These are phyloP conservation scores for Polyodon spathula DNA, from an alignment of 2,113 vertebrate species.

Conservation along the genomic window DNA sequence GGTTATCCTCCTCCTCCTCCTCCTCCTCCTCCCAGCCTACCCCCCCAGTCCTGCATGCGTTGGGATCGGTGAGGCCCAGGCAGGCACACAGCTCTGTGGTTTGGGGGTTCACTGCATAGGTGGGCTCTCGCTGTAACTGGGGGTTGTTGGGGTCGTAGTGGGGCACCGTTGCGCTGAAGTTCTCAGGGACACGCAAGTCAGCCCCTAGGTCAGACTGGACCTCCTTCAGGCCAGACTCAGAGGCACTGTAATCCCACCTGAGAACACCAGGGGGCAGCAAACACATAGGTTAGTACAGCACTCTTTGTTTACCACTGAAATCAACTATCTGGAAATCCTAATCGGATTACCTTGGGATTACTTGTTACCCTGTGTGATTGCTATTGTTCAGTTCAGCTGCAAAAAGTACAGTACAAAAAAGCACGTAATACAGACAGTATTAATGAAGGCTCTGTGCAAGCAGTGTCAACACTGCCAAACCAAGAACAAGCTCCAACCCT, in stretches of 20 bases:
- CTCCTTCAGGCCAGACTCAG: slow-evolving; percentile 72
- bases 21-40: slow-evolving; percentile 43
- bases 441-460: too few species aligned
- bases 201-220: slow-evolving; percentile 69
- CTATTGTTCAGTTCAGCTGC: too few species aligned
- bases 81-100: slow-evolving; percentile 87
- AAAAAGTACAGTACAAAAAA: too few species aligned
- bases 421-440: too few species aligned
- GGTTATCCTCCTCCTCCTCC: slow-evolving; percentile 54
- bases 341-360: too few species aligned
- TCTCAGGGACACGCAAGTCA: slow-evolving; percentile 72
- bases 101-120: slow-evolving; percentile 77
- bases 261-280: neutral
- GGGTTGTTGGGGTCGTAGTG: slow-evolving; percentile 68
- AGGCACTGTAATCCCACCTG: slow-evolving; percentile 87
- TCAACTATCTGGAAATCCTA: too few species aligned
- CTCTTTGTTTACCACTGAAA: too few species aligned
- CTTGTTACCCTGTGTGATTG: too few species aligned
- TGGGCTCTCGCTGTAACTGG: slow-evolving; percentile 47
- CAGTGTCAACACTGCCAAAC: too few species aligned
- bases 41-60: slow-evolving; percentile 44
- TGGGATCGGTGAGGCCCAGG: slow-evolving; percentile 82
- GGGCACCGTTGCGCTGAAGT: slow-evolving; percentile 73
- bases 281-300: too few species aligned
- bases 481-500: too few species aligned